Conservation (phyloP, 1,140 invertebrate species). For the Caenorhabditis inopinata region DNA sequence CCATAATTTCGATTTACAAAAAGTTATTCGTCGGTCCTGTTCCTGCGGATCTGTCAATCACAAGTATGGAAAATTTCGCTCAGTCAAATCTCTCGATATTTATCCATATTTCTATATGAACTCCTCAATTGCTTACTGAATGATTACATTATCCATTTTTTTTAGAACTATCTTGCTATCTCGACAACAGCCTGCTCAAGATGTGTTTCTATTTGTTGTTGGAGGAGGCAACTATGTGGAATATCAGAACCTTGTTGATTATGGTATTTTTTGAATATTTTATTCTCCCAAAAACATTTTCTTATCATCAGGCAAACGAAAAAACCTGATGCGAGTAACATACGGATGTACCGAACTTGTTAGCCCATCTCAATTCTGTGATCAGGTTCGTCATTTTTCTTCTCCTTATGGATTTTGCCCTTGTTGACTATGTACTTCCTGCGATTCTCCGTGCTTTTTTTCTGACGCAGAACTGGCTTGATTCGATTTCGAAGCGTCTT, state of each 20-base stretch:
- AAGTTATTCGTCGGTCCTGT: too few relatives aligned
- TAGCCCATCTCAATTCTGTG: constrained; percentile 87
- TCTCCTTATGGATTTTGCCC: not conserved
- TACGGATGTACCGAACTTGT: constrained; percentile 91
- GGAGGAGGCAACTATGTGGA: constrained; percentile 99
- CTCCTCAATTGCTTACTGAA: constrained; percentile 2
- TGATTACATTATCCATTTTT: not conserved
- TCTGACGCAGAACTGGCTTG: constrained; percentile 20
- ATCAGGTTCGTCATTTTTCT: constrained; percentile 74
- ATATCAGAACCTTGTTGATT: constrained; percentile 86
- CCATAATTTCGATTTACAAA: too few relatives aligned
- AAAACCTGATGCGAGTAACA: constrained; percentile 77
- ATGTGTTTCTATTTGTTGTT: constrained; percentile 83
- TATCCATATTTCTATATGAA: not conserved
- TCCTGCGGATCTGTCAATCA: too few relatives aligned
- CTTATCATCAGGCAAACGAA: constrained; percentile 72
- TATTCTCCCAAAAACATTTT: not conserved
- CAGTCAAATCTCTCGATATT: too few relatives aligned
- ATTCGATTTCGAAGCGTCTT: constrained; percentile 15
- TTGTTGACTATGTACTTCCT: not conserved
- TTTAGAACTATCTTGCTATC: constrained; percentile 40
- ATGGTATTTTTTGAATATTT: not conserved
- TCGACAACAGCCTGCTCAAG: constrained; percentile 56
- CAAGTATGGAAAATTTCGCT: too few relatives aligned
- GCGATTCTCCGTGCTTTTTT: not conserved